Conservation (phyloP, 1,140 invertebrate species). For the Drosophila ironensis region DNA sequence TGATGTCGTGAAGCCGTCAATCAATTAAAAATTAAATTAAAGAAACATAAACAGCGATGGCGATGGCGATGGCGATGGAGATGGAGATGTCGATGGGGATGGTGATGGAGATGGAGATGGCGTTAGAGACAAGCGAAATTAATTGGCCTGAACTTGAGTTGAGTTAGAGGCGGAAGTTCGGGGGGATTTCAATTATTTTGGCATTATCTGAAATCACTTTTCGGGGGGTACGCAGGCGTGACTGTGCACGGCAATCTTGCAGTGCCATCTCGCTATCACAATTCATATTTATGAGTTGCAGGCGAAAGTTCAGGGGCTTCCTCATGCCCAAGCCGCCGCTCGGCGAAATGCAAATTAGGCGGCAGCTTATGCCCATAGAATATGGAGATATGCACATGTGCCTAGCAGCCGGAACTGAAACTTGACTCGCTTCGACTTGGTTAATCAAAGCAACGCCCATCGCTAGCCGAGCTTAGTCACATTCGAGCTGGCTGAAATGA, state of each 20-base stretch:
- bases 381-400: constrained; percentile 50
- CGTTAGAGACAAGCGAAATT: constrained; percentile 53
- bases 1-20: constrained; percentile 68
- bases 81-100: constrained; percentile 6
- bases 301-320: constrained; percentile 58
- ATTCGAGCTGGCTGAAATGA: constrained; percentile 3
- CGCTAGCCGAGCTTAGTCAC: constrained; percentile 34
- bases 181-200: constrained; percentile 37
- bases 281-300: constrained; percentile 49
- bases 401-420: constrained; percentile 61
- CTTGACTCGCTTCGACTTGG: constrained; percentile 5
- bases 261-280: constrained; percentile 4
- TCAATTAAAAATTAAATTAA: constrained; percentile 70
- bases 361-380: constrained; percentile 1
- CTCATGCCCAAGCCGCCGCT: constrained; percentile 3
- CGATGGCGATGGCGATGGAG: constrained; percentile 6
- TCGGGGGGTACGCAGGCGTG: constrained; percentile 9
- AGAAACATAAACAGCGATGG: constrained; percentile 21
- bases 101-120: constrained; percentile 14
- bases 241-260: constrained; percentile 23
- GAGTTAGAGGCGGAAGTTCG: constrained; percentile 17
- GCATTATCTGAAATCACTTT: constrained; percentile 24
- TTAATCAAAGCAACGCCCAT: constrained; percentile 39
- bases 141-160: constrained; percentile 69
- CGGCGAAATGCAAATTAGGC: constrained; percentile 26